Percentiles rank a stretch among this genome's conserved stretches.
These are phyloP conservation scores for Sebastes taczanowskii DNA, from an alignment of 2,797 vertebrate genomes.

Conservation along the genomic window DNA sequence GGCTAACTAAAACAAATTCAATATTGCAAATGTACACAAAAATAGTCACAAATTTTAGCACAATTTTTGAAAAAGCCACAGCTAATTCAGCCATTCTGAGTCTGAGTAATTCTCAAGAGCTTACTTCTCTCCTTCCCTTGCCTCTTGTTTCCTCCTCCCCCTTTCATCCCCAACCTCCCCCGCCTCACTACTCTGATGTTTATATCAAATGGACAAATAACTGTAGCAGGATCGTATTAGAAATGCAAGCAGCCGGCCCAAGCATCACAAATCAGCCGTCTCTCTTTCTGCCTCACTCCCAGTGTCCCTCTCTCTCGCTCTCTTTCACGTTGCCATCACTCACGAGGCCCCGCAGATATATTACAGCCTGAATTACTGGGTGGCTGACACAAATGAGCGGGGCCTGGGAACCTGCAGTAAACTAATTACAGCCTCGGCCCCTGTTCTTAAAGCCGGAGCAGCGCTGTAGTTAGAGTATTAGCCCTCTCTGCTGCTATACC, in stretches of 20 bases:
- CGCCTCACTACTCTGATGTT: slow-evolving; percentile 50
- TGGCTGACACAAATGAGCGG: slow-evolving; percentile 82
- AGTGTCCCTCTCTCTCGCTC: neutral
- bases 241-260: slow-evolving; percentile 67
- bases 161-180: neutral
- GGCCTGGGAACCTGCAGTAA: slow-evolving; percentile 76
- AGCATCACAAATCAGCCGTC: slow-evolving; percentile 72
- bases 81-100: neutral
- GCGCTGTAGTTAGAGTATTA: slow-evolving; percentile 47
- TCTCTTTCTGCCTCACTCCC: neutral
- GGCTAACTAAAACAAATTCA: too few relatives aligned
- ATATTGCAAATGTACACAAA: neutral
- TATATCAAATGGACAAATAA: slow-evolving; percentile 77
- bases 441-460: slow-evolving; percentile 69
- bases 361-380: slow-evolving; percentile 80
- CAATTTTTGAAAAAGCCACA: too few relatives aligned
- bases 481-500: neutral
- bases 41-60: too few relatives aligned
- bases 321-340: slow-evolving; percentile 65
- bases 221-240: slow-evolving; percentile 71
- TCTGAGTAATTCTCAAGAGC: neutral
- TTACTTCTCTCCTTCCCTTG: neutral
- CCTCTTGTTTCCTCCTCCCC: neutral
- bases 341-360: slow-evolving; percentile 66
- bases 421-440: slow-evolving; percentile 78